These are phyloP conservation scores for Cryptotermes secundus DNA, from an alignment of 1,140 invertebrate species.

Conservation along the genomic window DNA sequence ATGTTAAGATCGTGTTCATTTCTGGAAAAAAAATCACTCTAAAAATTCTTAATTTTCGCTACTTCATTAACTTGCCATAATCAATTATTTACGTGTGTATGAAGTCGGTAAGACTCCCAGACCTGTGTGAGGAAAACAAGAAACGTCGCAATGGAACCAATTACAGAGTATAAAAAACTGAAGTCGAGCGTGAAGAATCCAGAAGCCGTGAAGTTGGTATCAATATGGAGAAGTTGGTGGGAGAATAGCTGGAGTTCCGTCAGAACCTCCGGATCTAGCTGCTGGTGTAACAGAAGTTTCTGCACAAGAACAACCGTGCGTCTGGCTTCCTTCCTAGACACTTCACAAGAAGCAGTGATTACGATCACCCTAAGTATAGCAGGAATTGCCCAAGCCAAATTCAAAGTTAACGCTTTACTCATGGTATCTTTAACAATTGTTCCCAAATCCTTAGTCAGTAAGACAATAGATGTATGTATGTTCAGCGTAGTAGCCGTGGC, in stretches of 20 bases:
- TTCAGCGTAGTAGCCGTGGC: neutral
- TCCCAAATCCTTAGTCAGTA: neutral
- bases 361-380: neutral
- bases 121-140: neutral
- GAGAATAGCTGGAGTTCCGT: neutral
- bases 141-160: neutral
- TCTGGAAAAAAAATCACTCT: too few species aligned
- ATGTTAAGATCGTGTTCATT: too few species aligned
- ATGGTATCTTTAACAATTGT: neutral
- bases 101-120: neutral
- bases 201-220: neutral
- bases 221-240: neutral
- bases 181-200: neutral
- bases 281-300: neutral
- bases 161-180: neutral
- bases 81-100: too few species aligned
- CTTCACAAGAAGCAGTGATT: neutral
- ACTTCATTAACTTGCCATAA: too few species aligned
- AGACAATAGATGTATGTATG: neutral
- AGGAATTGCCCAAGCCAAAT: neutral
- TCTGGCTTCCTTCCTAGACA: neutral
- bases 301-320: neutral
- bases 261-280: neutral
- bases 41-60: too few species aligned
- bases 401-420: neutral